These are phyloP conservation scores for Andricus quercusramuli DNA, from an alignment of 2,888 invertebrate species.

Conservation along the genomic window DNA sequence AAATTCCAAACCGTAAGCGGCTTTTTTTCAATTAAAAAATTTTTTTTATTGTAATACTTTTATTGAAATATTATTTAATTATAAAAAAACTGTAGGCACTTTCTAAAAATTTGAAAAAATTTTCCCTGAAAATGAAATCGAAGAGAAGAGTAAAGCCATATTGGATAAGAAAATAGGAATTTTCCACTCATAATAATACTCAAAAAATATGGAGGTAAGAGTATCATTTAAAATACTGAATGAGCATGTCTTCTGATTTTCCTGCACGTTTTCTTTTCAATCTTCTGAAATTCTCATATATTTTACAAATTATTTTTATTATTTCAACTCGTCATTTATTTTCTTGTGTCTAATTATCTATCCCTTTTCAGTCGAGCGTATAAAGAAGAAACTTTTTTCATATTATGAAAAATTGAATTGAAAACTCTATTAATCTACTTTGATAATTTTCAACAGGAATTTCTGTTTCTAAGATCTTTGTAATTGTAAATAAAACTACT, in stretches of 20 bases:
- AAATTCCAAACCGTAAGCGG: too few species aligned
- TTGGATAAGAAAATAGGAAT: conserved; percentile 4
- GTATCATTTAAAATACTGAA: conserved; percentile 38
- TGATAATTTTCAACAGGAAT: background rate
- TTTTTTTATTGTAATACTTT: too few species aligned
- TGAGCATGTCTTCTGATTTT: conserved; percentile 46
- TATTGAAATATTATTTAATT: background rate
- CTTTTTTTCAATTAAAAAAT: too few species aligned
- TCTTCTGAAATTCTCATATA: background rate
- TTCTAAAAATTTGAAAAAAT: conserved; percentile 5
- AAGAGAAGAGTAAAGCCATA: conserved; percentile 11
- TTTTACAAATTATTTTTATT: background rate
- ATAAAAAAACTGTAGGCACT: background rate
- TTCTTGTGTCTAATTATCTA: background rate
- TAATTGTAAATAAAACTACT: background rate
- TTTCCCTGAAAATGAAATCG: background rate
- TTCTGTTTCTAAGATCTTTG: background rate
- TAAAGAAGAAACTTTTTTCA: background rate
- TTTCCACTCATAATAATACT: conserved; percentile 18
- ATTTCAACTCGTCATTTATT: background rate
- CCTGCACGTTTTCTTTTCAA: conserved; percentile 41
- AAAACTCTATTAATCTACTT: background rate
- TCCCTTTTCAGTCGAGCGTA: background rate
- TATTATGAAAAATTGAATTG: background rate
- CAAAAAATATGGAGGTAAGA: conserved; percentile 43